Percentiles rank a stretch among this genome's conserved stretches.
These are phyloP conservation scores for Dasyprocta punctata DNA, from an alignment of 2,113 vertebrate genomes.

Conservation along the genomic window DNA sequence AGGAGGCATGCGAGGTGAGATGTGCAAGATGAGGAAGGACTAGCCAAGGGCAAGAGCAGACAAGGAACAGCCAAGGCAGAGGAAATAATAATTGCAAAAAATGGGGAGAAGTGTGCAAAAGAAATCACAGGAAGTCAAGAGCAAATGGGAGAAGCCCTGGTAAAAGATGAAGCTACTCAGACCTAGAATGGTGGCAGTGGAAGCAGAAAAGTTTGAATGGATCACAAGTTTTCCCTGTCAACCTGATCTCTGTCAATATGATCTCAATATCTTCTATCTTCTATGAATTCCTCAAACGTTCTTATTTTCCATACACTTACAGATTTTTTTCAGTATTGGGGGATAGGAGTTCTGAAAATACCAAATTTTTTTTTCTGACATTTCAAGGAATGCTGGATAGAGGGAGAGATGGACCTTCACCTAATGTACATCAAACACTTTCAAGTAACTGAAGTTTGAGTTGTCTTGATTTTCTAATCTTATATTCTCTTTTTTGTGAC, in stretches of 20 bases:
- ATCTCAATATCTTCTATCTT: neutral
- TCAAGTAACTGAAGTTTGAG: neutral
- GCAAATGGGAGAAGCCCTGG: neutral
- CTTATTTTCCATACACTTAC: neutral
- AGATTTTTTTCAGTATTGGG: neutral
- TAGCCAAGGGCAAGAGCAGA: neutral
- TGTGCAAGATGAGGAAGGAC: neutral
- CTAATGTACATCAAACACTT: neutral
- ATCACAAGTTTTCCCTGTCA: neutral
- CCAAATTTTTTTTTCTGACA: neutral
- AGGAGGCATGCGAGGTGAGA: neutral
- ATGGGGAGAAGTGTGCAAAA: neutral
- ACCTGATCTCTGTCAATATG: neutral
- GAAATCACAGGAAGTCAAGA: neutral
- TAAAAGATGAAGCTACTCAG: neutral
- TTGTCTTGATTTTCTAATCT: neutral
- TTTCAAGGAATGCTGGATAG: neutral
- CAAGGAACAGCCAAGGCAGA: neutral
- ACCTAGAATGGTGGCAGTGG: neutral
- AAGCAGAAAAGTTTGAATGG: neutral
- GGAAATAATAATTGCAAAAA: neutral
- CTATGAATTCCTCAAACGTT: neutral
- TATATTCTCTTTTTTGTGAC: neutral
- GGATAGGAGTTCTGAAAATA: neutral
- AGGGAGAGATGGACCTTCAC: neutral